Percentiles rank a stretch among this genome's conserved stretches.
Conservation (phyloP, 2,113 vertebrate species). For the Zosterops lateralis region DNA sequence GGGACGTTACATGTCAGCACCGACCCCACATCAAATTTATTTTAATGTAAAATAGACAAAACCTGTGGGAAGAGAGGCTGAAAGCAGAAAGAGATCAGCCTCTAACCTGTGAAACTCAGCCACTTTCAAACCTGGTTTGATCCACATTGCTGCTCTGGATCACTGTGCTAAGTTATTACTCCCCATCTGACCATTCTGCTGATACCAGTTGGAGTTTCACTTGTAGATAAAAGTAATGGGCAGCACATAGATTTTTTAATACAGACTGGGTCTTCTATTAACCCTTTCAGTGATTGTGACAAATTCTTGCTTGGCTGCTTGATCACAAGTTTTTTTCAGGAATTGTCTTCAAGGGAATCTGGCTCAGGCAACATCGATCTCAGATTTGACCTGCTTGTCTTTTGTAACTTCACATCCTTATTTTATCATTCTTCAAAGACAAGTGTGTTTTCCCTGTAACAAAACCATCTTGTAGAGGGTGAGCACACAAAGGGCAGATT, state of each 20-base stretch:
- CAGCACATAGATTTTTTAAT: not conserved
- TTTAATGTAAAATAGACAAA: not conserved
- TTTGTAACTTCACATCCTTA: not conserved
- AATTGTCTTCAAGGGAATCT: not conserved
- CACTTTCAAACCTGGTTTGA: not conserved
- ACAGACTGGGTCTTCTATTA: not conserved
- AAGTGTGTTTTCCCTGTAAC: conserved; percentile 19
- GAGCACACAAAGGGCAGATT: conserved; percentile 35
- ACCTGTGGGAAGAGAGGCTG: not conserved
- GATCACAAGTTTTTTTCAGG: not conserved
- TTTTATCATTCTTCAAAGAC: not conserved
- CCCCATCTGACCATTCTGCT: not conserved
- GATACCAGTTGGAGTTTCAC: not conserved
- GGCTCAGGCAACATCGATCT: not conserved
- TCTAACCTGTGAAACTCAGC: not conserved
- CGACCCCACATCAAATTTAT: not conserved
- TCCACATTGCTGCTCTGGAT: not conserved
- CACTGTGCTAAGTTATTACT: not conserved
- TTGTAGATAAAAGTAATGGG: not conserved
- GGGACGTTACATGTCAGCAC: not conserved
- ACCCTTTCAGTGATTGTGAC: not conserved
- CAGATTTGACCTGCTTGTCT: not conserved
- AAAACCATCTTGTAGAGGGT: not conserved
- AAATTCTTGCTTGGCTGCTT: not conserved
- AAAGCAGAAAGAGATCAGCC: not conserved